phyloP scores from a whole-genome alignment of 2,888 invertebrate species.

The Trachelus stipa region DNA sequence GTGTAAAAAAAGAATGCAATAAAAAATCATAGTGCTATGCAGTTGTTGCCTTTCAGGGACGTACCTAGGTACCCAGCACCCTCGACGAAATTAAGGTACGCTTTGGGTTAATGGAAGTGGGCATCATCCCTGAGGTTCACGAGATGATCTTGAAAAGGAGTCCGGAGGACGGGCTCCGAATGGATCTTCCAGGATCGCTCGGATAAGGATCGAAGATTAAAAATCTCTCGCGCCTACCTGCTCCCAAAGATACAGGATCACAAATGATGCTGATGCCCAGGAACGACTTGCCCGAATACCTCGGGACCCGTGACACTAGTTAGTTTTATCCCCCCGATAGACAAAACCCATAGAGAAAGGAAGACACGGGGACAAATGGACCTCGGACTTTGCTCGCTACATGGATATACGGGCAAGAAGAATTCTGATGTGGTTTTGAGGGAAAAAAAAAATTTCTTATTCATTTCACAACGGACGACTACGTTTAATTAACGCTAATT shows the following conservation, averaged over 20 bases:
- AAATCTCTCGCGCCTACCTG: slow-evolving; percentile 3
- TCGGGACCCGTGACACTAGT: not conserved
- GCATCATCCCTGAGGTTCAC: not conserved
- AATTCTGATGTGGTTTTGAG: not conserved
- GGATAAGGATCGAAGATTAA: not conserved
- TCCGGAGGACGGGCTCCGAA: not conserved
- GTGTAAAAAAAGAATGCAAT: not conserved
- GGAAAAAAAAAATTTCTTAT: not conserved
- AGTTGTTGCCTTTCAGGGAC: not conserved
- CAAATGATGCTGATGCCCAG: not conserved
- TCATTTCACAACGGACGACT: not conserved
- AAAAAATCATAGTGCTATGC: not conserved
- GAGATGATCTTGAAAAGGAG: not conserved
- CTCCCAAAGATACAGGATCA: not conserved
- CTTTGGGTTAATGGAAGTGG: not conserved
- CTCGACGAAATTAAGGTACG: not conserved
- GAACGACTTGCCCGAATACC: not conserved
- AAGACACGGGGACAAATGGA: not conserved
- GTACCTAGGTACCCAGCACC: not conserved
- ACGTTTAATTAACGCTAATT: not conserved
- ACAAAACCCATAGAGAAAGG: not conserved
- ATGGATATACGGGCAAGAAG: not conserved
- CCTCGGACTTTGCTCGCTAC: not conserved
- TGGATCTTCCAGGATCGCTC: not conserved
- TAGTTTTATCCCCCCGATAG: no score